A percentile compares a stretch with the other conserved stretches of the same genome.
Conservation (phyloP, 2,797 vertebrate genomes). For the Rhinella marina region DNA sequence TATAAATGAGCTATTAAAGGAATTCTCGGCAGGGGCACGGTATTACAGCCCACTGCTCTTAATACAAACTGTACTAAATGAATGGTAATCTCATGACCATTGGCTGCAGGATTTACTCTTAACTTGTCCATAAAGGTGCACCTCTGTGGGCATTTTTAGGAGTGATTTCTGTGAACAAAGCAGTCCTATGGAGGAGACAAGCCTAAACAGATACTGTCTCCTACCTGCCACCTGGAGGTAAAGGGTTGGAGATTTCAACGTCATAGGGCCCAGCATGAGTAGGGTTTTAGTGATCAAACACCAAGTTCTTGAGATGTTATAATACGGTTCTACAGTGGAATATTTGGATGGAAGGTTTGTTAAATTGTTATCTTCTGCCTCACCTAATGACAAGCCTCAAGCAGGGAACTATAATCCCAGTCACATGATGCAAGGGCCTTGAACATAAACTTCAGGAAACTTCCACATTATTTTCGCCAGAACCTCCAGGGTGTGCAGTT, state of each 20-base stretch:
- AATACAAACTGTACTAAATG: not conserved
- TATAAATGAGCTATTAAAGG: not conserved
- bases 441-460: no score
- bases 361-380: no score
- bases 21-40: not conserved
- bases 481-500: no score
- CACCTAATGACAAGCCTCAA: not conserved
- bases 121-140: not conserved
- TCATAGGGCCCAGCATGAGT: not conserved
- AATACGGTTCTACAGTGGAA: no score
- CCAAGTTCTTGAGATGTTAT: not conserved
- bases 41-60: no score
- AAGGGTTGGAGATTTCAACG: not conserved
- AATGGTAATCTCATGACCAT: not conserved
- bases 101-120: not conserved
- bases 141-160: not conserved
- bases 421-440: no score
- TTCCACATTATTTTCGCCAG: no score
- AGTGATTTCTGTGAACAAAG: not conserved
- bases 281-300: not conserved
- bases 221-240: not conserved
- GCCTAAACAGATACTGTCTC: not conserved
- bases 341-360: no score
- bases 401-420: no score
- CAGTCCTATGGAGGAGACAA: not conserved